These are phyloP conservation scores for Pristionchus japonicus DNA, from an alignment of 2,888 invertebrate genomes.

Conservation along the genomic window DNA sequence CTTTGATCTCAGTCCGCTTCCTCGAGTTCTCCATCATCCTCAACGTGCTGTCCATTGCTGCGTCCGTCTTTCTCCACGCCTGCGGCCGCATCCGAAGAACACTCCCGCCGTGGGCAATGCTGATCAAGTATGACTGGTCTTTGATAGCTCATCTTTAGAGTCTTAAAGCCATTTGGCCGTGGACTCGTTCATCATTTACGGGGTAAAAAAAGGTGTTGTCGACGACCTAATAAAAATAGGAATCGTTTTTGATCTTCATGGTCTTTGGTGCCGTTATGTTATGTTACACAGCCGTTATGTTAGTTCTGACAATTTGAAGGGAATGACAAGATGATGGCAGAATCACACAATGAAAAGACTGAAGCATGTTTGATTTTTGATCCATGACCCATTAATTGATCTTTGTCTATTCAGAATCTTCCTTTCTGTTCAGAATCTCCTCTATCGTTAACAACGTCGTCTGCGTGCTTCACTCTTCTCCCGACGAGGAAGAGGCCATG, in stretches of 20 bases:
- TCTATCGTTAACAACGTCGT: constrained; percentile 70
- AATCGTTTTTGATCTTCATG: too few relatives aligned
- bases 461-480: constrained; percentile 67
- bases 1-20: constrained; percentile 66
- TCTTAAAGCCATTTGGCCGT: too few relatives aligned
- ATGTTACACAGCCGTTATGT: too few relatives aligned
- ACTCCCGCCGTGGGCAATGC: constrained; percentile 71
- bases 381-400: neutral
- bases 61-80: constrained; percentile 64
- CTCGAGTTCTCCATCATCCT: constrained; percentile 72
- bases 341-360: too few relatives aligned
- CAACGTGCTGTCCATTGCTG: constrained; percentile 68
- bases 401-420: too few relatives aligned
- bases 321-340: too few relatives aligned
- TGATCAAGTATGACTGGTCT: constrained; percentile 65
- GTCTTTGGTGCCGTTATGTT: too few relatives aligned
- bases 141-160: too few relatives aligned
- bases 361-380: neutral
- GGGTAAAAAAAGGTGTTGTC: too few relatives aligned
- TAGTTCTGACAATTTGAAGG: too few relatives aligned
- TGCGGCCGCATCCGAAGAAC: constrained; percentile 61
- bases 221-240: too few relatives aligned
- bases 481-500: constrained; percentile 66
- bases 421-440: constrained; percentile 59
- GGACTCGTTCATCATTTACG: too few relatives aligned